Conservation (phyloP, 2,113 vertebrate genomes). For the Labeo catla region DNA sequence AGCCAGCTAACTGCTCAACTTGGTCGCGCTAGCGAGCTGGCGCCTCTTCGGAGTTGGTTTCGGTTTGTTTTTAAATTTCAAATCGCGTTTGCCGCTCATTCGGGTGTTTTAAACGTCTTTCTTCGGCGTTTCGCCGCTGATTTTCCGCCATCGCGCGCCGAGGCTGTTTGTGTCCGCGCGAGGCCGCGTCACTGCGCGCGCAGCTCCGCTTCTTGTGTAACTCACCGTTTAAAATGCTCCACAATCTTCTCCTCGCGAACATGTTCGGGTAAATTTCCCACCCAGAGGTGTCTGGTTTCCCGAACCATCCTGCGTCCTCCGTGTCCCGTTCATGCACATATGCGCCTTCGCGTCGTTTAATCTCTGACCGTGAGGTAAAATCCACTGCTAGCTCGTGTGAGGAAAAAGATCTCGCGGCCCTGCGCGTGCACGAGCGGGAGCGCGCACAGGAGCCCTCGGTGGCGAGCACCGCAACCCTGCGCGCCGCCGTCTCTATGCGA, state of each 20-base stretch:
- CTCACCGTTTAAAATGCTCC: slow-evolving; percentile 99
- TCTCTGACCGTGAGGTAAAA: slow-evolving; percentile 71
- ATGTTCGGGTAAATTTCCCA: slow-evolving; percentile 99
- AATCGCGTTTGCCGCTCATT: background rate
- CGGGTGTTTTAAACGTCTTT: background rate
- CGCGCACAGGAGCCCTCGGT: slow-evolving; percentile 63
- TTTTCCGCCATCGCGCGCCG: slow-evolving; percentile 3
- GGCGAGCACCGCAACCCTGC: slow-evolving; percentile 42
- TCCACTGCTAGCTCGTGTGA: slow-evolving; percentile 68
- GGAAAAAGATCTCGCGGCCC: slow-evolving; percentile 44
- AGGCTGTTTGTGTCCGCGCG: slow-evolving; percentile 21
- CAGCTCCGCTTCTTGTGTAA: slow-evolving; percentile 68
- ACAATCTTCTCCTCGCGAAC: slow-evolving; percentile 98
- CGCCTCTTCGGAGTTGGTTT: background rate
- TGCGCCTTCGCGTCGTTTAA: slow-evolving; percentile 70
- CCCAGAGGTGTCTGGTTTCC: slow-evolving; percentile 99
- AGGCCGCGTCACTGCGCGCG: slow-evolving; percentile 47
- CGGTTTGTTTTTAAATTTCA: background rate
- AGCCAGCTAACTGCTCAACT: slow-evolving; percentile 41
- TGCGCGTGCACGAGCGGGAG: slow-evolving; percentile 58
- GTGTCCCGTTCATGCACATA: slow-evolving; percentile 76
- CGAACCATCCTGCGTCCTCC: slow-evolving; percentile 89
- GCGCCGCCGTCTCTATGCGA: slow-evolving; percentile 51
- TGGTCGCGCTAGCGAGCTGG: background rate
- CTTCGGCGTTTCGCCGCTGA: slow-evolving; percentile 50